These are phyloP conservation scores for Anarhynchus alexandrinus DNA, from an alignment of 2,113 vertebrate species.

Conservation along the genomic window DNA sequence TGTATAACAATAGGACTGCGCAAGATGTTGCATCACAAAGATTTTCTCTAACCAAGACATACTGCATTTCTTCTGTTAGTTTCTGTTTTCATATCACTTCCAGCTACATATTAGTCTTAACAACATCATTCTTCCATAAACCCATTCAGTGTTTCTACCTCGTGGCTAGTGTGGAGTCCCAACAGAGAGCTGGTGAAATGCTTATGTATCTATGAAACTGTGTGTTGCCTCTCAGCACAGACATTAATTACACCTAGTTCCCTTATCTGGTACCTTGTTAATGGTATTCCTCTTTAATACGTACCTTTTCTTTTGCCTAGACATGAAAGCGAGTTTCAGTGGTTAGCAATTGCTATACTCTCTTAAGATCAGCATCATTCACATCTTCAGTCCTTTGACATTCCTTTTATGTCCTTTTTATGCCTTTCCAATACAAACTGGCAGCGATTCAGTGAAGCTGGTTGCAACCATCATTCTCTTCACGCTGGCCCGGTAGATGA, in stretches of 20 bases:
- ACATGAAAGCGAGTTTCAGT: background rate
- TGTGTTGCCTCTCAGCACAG: background rate
- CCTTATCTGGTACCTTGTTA: background rate
- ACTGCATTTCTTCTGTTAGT: background rate
- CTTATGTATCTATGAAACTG: background rate
- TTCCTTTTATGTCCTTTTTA: background rate
- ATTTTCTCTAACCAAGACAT: background rate
- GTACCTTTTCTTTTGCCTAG: background rate
- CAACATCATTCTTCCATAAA: background rate
- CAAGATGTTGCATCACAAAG: background rate
- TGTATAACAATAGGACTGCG: fast-evolving
- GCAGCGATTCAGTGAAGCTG: background rate
- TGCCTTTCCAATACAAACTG: background rate
- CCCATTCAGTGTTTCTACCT: background rate
- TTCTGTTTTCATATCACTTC: background rate
- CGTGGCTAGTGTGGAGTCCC: background rate
- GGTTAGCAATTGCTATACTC: background rate
- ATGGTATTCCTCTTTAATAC: background rate
- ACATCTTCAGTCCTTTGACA: background rate
- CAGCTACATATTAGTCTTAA: background rate
- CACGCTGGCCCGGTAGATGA: background rate
- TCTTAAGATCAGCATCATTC: background rate
- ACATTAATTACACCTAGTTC: background rate
- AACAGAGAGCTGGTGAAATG: background rate
- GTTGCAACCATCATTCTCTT: background rate